These are phyloP conservation scores for Lycopodina hypogea DNA, from an alignment of 37 sponge, comb jelly and placozoan genomes.

Conservation along the genomic window DNA sequence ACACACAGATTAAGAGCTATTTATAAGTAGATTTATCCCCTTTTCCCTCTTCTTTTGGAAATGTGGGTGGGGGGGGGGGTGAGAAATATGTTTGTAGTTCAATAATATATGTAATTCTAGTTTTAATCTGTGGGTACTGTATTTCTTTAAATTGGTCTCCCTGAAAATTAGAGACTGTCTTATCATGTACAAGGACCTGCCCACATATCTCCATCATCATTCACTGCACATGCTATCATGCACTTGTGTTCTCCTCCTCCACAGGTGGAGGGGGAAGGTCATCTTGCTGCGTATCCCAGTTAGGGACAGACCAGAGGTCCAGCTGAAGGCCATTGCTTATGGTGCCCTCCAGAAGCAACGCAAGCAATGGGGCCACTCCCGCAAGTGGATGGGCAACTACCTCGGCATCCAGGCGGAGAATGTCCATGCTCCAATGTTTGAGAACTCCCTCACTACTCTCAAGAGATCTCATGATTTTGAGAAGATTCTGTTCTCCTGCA, in stretches of 20 bases:
- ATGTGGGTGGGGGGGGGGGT: too few species aligned
- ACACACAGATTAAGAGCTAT: too few species aligned
- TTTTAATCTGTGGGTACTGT: too few species aligned
- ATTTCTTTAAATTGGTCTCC: too few species aligned
- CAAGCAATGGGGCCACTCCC: slow-evolving; percentile 46
- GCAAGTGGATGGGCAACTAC: slow-evolving; percentile 57
- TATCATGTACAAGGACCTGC: neutral
- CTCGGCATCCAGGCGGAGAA: slow-evolving; percentile 47
- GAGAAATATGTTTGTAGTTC: too few species aligned
- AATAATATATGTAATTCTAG: too few species aligned
- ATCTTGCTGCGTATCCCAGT: slow-evolving; percentile 52
- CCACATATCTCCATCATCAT: neutral
- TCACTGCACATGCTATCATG: neutral
- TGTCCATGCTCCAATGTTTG: slow-evolving; percentile 13
- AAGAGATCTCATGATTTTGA: slow-evolving; percentile 46
- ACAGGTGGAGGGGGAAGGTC: slow-evolving; percentile 58
- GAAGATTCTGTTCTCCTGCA: slow-evolving; percentile 51
- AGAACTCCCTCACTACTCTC: slow-evolving; percentile 43
- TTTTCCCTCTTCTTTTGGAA: too few species aligned
- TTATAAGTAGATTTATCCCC: too few species aligned
- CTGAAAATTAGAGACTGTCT: too few species aligned
- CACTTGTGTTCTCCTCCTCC: neutral
- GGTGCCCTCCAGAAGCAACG: slow-evolving; percentile 38
- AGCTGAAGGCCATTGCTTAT: slow-evolving; percentile 54
- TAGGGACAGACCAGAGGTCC: slow-evolving; percentile 48